A percentile compares a stretch with the other conserved stretches of the same genome.
phyloP scores from a whole-genome alignment of 2,888 invertebrate species.

The Parnassius mnemosyne region DNA sequence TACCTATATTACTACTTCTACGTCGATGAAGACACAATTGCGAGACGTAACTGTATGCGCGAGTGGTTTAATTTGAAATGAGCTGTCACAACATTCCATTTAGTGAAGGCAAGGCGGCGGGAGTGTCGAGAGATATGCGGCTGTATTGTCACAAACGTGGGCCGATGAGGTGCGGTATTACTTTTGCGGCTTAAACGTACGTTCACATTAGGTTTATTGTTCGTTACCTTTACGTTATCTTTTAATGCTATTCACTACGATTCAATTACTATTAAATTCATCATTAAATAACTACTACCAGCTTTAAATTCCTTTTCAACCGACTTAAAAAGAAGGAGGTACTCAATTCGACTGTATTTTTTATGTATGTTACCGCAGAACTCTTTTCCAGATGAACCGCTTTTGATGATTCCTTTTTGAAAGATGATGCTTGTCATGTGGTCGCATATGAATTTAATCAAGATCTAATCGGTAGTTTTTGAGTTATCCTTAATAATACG shows the following conservation, averaged over 20 bases:
- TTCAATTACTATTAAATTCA: background rate
- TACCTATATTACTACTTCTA: constrained; percentile 10
- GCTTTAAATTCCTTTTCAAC: too few species aligned
- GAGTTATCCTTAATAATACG: too few species aligned
- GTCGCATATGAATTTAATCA: too few species aligned
- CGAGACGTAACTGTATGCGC: constrained; percentile 8
- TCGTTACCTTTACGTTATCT: background rate
- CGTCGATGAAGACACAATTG: constrained; percentile 8
- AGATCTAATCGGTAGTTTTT: too few species aligned
- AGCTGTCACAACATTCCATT: constrained; percentile 18
- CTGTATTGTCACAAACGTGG: constrained; percentile 7
- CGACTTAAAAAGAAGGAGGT: too few species aligned
- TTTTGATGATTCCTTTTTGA: too few species aligned
- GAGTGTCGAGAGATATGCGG: constrained; percentile 12
- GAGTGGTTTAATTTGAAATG: constrained; percentile 13
- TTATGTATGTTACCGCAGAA: too few species aligned
- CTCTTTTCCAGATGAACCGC: too few species aligned
- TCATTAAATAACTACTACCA: too few species aligned
- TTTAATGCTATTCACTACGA: background rate
- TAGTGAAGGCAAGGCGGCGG: background rate
- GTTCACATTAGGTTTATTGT: background rate
- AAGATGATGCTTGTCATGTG: too few species aligned
- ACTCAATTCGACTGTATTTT: too few species aligned
- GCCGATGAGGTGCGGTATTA: background rate
- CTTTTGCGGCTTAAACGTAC: background rate